A percentile compares a stretch with the other conserved stretches of the same genome.
Conservation (phyloP, 1,140 invertebrate species). For the Brachionus angularis region DNA sequence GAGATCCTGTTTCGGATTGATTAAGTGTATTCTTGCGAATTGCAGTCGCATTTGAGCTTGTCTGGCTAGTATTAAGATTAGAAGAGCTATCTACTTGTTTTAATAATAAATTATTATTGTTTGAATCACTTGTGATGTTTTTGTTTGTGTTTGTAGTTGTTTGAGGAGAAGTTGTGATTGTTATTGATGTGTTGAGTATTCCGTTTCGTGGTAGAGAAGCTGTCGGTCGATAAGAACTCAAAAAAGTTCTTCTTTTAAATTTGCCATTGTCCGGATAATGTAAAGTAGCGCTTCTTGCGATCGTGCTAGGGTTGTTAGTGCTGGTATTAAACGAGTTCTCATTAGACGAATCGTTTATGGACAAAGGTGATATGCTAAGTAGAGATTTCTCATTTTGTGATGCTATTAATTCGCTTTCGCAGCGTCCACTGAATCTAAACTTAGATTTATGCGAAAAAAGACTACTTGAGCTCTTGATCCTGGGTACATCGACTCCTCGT, state of each 20-base stretch:
- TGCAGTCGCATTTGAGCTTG: background rate
- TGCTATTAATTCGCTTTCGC: conserved; percentile 30
- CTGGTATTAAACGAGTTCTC: background rate
- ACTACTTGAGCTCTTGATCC: conserved; percentile 34
- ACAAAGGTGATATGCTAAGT: background rate
- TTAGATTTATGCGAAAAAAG: conserved; percentile 23
- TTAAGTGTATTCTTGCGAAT: background rate
- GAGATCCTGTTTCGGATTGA: conserved; percentile 16
- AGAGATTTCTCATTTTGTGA: background rate
- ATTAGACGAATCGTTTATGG: no score
- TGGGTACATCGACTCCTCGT: conserved; percentile 15
- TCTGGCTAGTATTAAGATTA: background rate
- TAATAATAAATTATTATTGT: background rate
- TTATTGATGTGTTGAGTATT: conserved; percentile 4
- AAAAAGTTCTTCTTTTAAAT: conserved; percentile 28
- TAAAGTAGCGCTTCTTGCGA: conserved; percentile 22
- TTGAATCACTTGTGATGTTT: background rate
- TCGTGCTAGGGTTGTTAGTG: conserved; percentile 1
- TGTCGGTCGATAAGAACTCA: conserved; percentile 12
- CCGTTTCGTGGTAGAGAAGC: background rate
- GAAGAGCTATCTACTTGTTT: no score
- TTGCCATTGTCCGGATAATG: no score
- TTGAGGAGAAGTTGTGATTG: no score
- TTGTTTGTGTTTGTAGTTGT: background rate
- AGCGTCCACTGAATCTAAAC: conserved; percentile 30